Evolutionary conservation across 2,113 vertebrate species (phyloP).

Genomic region (Chaetorhynchus papuensis): DNA sequence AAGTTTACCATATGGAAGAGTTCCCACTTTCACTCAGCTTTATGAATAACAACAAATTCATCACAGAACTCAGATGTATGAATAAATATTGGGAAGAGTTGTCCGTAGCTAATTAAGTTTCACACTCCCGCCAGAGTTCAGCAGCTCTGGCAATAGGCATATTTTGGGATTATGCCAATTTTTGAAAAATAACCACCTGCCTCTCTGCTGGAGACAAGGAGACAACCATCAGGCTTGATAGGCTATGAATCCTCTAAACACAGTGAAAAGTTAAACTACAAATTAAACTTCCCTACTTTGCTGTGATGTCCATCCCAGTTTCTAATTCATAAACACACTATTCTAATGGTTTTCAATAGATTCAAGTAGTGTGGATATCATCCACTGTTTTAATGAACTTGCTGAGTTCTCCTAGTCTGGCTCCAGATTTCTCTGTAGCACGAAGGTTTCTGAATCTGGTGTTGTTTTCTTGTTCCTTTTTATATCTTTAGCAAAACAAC

Average conservation of each 20-base stretch:
- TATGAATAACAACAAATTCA: background rate
- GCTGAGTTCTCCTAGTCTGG: background rate
- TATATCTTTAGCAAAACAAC: background rate
- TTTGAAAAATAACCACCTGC: conserved; percentile 21
- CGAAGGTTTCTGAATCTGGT: background rate
- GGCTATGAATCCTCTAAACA: background rate
- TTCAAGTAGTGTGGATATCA: background rate
- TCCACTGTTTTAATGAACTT: background rate
- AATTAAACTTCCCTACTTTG: background rate
- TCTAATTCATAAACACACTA: background rate
- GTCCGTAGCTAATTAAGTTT: background rate
- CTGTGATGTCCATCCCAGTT: background rate
- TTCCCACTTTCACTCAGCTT: background rate
- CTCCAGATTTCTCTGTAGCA: background rate
- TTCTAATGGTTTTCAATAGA: background rate
- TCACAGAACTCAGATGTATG: background rate
- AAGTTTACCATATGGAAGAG: background rate
- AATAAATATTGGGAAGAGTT: background rate
- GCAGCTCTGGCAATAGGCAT: background rate
- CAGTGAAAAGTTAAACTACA: background rate
- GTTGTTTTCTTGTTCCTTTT: background rate
- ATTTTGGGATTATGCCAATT: background rate
- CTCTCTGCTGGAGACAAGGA: background rate
- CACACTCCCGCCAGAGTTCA: background rate
- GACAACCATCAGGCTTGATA: background rate